phyloP scores from a whole-genome alignment of 2,888 invertebrate species.

The Caenorhabditis auriculariae region DNA sequence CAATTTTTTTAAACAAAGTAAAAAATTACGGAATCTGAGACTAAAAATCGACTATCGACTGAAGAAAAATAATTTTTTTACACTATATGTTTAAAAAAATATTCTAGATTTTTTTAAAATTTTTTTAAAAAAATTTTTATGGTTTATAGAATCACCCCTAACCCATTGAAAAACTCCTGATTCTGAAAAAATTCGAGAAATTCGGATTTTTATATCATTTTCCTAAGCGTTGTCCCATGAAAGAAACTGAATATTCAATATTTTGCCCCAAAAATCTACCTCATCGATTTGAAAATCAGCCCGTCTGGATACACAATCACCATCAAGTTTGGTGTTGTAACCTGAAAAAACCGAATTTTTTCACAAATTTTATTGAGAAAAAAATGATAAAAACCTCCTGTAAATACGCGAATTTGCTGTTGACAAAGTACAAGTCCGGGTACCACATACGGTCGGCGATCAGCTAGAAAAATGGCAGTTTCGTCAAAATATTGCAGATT shows the following conservation, averaged over 20 bases:
- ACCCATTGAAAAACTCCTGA: no score
- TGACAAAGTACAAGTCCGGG: conserved; percentile 63
- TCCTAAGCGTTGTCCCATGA: no score
- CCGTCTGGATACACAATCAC: conserved; percentile 62
- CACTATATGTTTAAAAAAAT: no score
- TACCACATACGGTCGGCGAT: conserved; percentile 59
- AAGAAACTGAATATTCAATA: background rate
- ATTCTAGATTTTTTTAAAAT: no score
- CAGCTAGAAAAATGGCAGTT: conserved; percentile 35
- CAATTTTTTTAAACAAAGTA: no score
- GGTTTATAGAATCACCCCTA: no score
- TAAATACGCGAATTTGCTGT: conserved; percentile 62
- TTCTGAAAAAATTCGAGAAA: no score
- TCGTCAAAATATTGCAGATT: background rate
- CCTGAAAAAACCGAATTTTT: conserved; percentile 14
- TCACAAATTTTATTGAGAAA: background rate
- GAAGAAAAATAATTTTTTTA: no score
- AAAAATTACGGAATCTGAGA: no score
- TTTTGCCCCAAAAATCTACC: conserved; percentile 19
- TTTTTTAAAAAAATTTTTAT: no score
- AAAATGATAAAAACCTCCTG: background rate
- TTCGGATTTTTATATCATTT: no score
- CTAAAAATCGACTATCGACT: no score
- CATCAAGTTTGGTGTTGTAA: conserved; percentile 53
- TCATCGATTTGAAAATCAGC: conserved; percentile 62